Percentiles rank a stretch among this genome's conserved stretches.
phyloP scores from a whole-genome alignment of 2,888 invertebrate genomes.

The Loripinus fragilis region DNA sequence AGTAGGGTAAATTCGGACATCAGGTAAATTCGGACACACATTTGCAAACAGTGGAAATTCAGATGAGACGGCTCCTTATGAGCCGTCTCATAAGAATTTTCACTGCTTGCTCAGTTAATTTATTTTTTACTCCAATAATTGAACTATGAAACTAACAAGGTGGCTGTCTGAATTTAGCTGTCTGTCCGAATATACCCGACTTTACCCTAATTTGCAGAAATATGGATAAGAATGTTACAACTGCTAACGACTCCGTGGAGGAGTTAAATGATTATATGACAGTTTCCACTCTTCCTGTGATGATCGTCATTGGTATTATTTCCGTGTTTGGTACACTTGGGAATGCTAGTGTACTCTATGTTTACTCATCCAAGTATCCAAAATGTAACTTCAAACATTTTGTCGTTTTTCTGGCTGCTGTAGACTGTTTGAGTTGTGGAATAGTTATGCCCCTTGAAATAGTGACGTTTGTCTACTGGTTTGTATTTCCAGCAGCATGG shows the following conservation, averaged over 20 bases:
- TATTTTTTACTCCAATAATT: too few species aligned
- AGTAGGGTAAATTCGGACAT: too few species aligned
- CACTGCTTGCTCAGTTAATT: too few species aligned
- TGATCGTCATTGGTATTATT: constrained; percentile 40
- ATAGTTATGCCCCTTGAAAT: constrained; percentile 57
- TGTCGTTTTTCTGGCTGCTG: constrained; percentile 46
- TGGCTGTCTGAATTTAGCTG: too few species aligned
- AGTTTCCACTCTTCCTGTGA: constrained; percentile 26
- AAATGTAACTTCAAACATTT: constrained; percentile 59
- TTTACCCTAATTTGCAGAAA: too few species aligned
- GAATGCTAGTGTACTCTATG: constrained; percentile 45
- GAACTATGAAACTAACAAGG: too few species aligned
- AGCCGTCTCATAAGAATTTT: too few species aligned
- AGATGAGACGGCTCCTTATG: too few species aligned
- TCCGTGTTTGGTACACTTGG: constrained; percentile 43
- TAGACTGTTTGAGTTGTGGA: constrained; percentile 47
- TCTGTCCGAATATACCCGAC: too few species aligned
- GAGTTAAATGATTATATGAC: constrained; percentile 23
- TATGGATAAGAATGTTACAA: too few species aligned
- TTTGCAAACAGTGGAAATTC: too few species aligned
- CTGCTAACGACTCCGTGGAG: not conserved
- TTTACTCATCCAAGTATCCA: constrained; percentile 54
- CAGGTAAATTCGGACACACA: too few species aligned
- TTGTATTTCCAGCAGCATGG: constrained; percentile 40
- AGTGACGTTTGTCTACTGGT: constrained; percentile 50